A percentile compares a stretch with the other conserved stretches of the same genome.
Conservation (phyloP, 2,797 vertebrate genomes). For the Falco columbarius region DNA sequence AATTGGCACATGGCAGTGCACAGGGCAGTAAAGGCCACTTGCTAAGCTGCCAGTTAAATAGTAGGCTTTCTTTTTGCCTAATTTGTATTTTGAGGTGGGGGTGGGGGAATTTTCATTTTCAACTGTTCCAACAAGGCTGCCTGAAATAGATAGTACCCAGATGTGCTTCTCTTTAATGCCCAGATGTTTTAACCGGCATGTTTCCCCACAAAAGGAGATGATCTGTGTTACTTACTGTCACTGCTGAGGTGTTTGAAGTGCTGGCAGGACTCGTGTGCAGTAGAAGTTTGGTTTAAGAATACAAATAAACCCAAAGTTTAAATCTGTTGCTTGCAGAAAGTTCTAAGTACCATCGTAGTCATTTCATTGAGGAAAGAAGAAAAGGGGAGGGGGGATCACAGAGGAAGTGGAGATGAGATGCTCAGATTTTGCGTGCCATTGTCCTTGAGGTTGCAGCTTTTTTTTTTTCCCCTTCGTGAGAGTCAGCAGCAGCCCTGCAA, state of each 20-base stretch:
- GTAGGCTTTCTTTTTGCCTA: neutral
- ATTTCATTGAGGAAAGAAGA: neutral
- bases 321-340: neutral
- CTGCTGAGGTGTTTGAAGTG: neutral
- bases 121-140: neutral
- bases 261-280: fast-evolving
- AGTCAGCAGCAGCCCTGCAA: neutral
- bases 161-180: neutral
- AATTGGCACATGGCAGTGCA: neutral
- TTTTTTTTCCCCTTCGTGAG: neutral
- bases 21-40: neutral
- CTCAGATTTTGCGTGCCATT: neutral
- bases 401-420: neutral
- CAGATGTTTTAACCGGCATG: neutral
- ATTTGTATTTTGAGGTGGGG: neutral
- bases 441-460: neutral
- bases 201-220: neutral
- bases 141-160: neutral
- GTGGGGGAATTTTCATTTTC: neutral
- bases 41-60: neutral
- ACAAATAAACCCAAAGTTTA: neutral
- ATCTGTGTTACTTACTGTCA: neutral
- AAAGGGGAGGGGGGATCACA: neutral
- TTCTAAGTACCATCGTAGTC: neutral
- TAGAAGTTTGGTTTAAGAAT: neutral